Evolutionary conservation across 2,888 invertebrate species (phyloP).

Genomic region (Limnephilus lunatus): DNA sequence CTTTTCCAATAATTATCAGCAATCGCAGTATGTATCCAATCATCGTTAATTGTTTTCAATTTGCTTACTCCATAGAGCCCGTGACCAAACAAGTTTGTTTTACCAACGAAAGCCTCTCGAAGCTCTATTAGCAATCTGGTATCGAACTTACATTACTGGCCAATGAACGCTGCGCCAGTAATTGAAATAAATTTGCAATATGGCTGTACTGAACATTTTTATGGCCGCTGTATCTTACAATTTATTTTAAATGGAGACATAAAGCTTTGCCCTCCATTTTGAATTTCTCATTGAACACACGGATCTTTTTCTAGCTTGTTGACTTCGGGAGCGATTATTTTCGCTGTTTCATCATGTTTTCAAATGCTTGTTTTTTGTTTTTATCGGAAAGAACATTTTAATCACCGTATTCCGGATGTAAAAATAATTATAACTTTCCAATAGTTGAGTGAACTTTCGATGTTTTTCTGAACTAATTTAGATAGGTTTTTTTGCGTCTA

Average conservation of each 20-base stretch:
- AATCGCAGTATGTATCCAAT: conserved; percentile 9
- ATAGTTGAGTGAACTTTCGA: conserved; percentile 2
- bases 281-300: neutral
- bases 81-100: neutral
- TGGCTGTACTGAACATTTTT: neutral
- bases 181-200: conserved; percentile 44
- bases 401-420: neutral
- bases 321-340: neutral
- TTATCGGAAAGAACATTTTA: neutral
- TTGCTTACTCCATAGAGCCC: conserved; percentile 11
- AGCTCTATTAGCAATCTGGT: conserved; percentile 46
- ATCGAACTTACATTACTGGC: conserved; percentile 36
- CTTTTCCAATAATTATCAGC: neutral
- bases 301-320: neutral
- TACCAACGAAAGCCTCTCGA: neutral
- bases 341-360: neutral
- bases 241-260: conserved; percentile 16
- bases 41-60: conserved; percentile 5
- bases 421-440: neutral
- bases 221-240: neutral
- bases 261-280: neutral
- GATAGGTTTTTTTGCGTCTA: neutral
- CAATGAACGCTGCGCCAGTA: conserved; percentile 41
- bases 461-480: neutral
- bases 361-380: neutral